A percentile compares a stretch with the other conserved stretches of the same genome.
Conservation (phyloP, 2,888 invertebrate genomes). For the Sisyra nigra region DNA sequence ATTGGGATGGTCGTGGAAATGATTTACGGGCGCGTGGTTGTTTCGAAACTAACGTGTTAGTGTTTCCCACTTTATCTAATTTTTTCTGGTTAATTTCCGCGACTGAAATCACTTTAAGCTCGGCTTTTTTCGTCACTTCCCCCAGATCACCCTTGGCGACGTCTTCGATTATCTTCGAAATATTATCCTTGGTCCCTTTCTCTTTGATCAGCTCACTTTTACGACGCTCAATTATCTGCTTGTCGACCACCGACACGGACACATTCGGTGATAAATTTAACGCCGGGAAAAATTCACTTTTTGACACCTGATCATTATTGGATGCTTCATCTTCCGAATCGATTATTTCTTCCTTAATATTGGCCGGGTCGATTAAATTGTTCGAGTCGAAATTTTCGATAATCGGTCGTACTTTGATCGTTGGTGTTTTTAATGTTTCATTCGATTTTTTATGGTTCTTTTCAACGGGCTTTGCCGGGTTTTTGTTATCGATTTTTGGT, state of each 20-base stretch:
- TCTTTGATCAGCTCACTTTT: slow-evolving; percentile 1
- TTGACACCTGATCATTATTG: neutral
- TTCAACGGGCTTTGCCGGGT: neutral
- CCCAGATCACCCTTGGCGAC: slow-evolving; percentile 7
- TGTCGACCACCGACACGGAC: slow-evolving; percentile 1
- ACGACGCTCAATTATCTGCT: neutral
- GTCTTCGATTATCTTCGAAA: slow-evolving; percentile 7
- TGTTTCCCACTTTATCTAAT: neutral
- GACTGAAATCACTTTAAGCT: slow-evolving; percentile 7
- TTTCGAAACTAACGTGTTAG: neutral
- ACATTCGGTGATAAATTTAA: slow-evolving; percentile 6
- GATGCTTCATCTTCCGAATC: slow-evolving; percentile 3
- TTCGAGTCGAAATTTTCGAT: neutral
- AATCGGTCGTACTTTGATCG: neutral
- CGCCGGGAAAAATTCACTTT: slow-evolving; percentile 6
- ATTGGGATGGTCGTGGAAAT: neutral
- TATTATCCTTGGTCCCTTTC: slow-evolving; percentile 4
- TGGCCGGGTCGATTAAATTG: too few species aligned
- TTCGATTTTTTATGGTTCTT: neutral
- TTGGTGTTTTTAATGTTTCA: neutral
- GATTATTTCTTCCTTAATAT: slow-evolving; percentile 7
- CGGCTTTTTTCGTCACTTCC: slow-evolving; percentile 5
- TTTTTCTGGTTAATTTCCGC: slow-evolving; percentile 5
- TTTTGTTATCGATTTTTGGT: neutral
- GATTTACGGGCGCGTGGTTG: slow-evolving; percentile 6